phyloP scores from a whole-genome alignment of 1,140 invertebrate species.

The Euwallacea similis region DNA sequence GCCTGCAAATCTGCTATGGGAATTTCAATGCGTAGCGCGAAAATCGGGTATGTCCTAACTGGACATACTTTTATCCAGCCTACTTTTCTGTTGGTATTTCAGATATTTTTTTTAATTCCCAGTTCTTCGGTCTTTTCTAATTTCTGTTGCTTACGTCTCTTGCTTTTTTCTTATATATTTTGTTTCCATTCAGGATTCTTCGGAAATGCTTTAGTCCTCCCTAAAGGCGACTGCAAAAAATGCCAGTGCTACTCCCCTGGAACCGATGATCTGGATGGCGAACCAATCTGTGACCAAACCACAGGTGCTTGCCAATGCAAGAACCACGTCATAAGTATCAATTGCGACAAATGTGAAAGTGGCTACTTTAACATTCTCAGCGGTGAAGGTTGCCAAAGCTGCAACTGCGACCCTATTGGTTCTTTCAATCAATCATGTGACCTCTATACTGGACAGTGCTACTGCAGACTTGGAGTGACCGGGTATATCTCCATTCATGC shows the following conservation, averaged over 20 bases:
- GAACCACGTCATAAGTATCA: constrained; percentile 80
- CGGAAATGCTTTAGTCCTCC: constrained; percentile 82
- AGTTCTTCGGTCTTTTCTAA: too few relatives aligned
- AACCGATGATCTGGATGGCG: constrained; percentile 68
- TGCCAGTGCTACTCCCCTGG: constrained; percentile 84
- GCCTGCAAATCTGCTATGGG: neutral
- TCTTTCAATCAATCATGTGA: constrained; percentile 84
- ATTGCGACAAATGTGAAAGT: constrained; percentile 86
- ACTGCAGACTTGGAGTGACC: constrained; percentile 82
- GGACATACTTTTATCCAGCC: too few relatives aligned
- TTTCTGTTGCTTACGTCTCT: too few relatives aligned
- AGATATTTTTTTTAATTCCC: neutral
- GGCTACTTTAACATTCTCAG: constrained; percentile 83
- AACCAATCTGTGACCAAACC: constrained; percentile 76
- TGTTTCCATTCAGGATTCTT: constrained; percentile 66
- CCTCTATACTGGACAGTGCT: constrained; percentile 78
- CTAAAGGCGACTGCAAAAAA: constrained; percentile 87
- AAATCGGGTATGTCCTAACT: too few relatives aligned
- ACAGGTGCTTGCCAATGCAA: constrained; percentile 86
- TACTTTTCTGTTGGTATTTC: neutral
- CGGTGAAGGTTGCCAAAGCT: constrained; percentile 82
- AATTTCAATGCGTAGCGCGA: neutral
- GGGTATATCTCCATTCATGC: constrained; percentile 57
- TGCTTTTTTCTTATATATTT: too few relatives aligned
- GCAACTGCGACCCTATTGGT: constrained; percentile 84